These are phyloP conservation scores for Poicephalus gulielmi DNA, from an alignment of 2,113 vertebrate species.

Conservation along the genomic window DNA sequence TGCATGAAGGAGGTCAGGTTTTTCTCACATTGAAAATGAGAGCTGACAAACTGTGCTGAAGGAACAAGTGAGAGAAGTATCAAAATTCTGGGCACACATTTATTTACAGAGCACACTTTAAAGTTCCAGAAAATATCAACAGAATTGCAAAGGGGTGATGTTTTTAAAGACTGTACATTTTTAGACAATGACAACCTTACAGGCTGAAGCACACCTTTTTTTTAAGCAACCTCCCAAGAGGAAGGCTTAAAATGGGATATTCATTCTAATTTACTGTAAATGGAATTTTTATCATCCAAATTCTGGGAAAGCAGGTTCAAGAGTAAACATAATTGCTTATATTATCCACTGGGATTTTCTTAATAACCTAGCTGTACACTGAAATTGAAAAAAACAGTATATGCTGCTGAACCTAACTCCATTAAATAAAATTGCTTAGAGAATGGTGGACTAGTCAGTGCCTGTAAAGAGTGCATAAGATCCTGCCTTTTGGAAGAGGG, in stretches of 20 bases:
- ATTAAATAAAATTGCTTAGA: slow-evolving; percentile 18
- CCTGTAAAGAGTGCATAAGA: background rate
- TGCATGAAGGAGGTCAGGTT: background rate
- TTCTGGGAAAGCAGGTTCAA: background rate
- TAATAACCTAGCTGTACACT: background rate
- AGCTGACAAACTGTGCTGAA: slow-evolving; percentile 33
- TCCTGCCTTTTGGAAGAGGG: background rate
- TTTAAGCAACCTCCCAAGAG: background rate
- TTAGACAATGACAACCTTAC: background rate
- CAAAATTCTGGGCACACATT: slow-evolving; percentile 23
- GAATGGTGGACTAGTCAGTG: background rate
- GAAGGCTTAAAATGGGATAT: slow-evolving; percentile 3
- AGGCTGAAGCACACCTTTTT: background rate
- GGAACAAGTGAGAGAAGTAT: slow-evolving; percentile 47
- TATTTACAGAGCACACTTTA: slow-evolving; percentile 60
- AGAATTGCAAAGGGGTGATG: background rate
- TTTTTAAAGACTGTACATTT: background rate
- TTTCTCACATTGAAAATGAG: background rate
- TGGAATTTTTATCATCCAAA: background rate
- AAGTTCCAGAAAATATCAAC: slow-evolving; percentile 25
- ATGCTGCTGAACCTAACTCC: background rate
- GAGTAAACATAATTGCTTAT: background rate
- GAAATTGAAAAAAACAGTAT: background rate
- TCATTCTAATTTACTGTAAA: background rate
- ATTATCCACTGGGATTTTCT: background rate